Base-by-base conservation (phyloP, 2,888 invertebrate genomes). In the Thyatira batis region DNA sequence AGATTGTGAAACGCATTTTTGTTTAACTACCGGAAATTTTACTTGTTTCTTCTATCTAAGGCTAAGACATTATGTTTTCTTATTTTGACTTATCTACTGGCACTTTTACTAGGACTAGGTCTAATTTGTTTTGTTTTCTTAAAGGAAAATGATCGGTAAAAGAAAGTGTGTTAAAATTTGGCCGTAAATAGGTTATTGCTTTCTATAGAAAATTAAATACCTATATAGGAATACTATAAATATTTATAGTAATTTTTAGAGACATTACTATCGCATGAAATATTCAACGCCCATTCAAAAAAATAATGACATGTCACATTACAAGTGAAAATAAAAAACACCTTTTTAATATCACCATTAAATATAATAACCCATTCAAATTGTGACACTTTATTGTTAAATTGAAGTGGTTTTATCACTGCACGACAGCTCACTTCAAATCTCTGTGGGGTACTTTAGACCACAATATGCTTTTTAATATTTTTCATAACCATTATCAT, bases 341-440 rank as follows among this genome's bases (percentile, higher is more conserved):
- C 17, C 5, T 21, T 27, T 27, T 3, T 39, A 39, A 39, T 39
- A 17, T 39, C 39, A 17, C 25, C 13, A 10, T 27, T 27, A 23
- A 50, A 50, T 33, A 27, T 49, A 51, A 45, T 50, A 49, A 59
- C 45, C 57, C 63, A 66, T 76, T 76, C 73, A 74, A 81, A 78
- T 84, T n/a, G 85, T 87, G 88, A 84, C 84, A 78, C 67, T 73
- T 80, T 59, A 85, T 87, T 88, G 82, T 84, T 60, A 69, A 58
- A 58, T 59, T 76, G 63, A 84, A 89, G 90, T 88, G 85, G 83
- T 78, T 73, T 71, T 74, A 74, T 75, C 80, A 73, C 75, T 65
- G 64, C 67, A 68, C 67, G 51, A 75, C 72, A 70, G 60, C 62
- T 57, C 76, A 80, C 82, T 85, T 74, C 61, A 76, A 60, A 59